Percentiles rank a stretch among this genome's conserved stretches.
These are phyloP conservation scores for Hormiphora californensis DNA, from an alignment of 37 sponge, comb jelly and placozoan genomes.

Conservation along the genomic window DNA sequence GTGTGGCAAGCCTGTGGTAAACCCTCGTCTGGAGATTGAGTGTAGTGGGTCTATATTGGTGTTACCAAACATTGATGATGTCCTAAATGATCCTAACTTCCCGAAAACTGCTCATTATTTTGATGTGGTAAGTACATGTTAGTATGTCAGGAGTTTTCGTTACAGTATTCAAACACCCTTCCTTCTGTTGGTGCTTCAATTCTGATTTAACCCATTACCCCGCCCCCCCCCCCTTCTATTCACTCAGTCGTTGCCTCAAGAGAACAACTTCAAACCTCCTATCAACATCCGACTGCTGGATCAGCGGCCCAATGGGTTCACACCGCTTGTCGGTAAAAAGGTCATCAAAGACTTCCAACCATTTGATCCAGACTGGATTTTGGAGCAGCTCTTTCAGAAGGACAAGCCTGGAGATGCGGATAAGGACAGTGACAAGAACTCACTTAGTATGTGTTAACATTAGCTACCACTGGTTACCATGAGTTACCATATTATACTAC, in stretches of 20 bases:
- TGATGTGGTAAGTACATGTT: too few relatives aligned
- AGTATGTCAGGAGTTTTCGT: too few relatives aligned
- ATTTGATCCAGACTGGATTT: slow-evolving; percentile 1
- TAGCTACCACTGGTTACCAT: too few relatives aligned
- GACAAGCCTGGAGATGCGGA: neutral
- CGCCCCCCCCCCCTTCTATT: too few relatives aligned
- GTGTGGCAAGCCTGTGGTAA: neutral
- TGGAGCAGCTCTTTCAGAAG: neutral
- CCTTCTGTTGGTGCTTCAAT: too few relatives aligned
- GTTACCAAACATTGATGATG: neutral
- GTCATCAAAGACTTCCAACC: slow-evolving; percentile 1
- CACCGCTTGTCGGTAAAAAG: neutral
- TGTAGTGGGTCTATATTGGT: neutral
- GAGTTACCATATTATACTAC: too few relatives aligned
- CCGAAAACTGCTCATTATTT: neutral
- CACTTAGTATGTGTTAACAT: too few relatives aligned
- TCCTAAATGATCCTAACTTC: neutral
- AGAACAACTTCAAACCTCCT: slow-evolving; percentile 33
- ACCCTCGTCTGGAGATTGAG: slow-evolving; percentile 6
- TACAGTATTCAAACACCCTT: too few relatives aligned
- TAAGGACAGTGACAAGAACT: slow-evolving; percentile 17
- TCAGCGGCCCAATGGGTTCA: slow-evolving; percentile 6
- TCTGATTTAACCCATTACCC: too few relatives aligned
- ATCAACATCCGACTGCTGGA: slow-evolving; percentile 6
- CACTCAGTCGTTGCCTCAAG: neutral